These are phyloP conservation scores for Urophycis tenuis DNA, from an alignment of 2,797 vertebrate species.

Conservation along the genomic window DNA sequence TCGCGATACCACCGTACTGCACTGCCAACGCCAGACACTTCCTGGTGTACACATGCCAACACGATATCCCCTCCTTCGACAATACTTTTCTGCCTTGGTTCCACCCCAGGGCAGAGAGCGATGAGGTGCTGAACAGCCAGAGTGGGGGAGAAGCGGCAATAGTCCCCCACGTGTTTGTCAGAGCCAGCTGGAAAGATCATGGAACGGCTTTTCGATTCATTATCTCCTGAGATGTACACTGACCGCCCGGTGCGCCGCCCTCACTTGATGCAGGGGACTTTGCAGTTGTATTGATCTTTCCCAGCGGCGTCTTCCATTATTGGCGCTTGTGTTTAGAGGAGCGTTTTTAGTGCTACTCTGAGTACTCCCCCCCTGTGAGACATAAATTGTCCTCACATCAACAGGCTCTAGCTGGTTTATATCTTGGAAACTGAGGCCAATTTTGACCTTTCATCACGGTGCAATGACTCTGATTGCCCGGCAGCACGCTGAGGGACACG, in stretches of 20 bases:
- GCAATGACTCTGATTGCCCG: conserved; percentile 52
- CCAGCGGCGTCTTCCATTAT: conserved; percentile 66
- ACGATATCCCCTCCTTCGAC: conserved; percentile 4
- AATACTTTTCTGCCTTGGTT: neutral
- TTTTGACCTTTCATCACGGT: conserved; percentile 44
- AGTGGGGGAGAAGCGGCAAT: conserved; percentile 49
- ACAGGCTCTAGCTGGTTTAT: conserved; percentile 31
- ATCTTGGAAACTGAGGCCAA: conserved; percentile 62
- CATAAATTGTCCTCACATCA: conserved; percentile 42
- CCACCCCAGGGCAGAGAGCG: conserved; percentile 47
- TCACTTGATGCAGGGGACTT: neutral
- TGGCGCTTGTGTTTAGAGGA: conserved; percentile 28
- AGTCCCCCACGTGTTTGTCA: conserved; percentile 48
- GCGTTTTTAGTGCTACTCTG: conserved; percentile 53
- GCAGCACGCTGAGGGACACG: conserved; percentile 34
- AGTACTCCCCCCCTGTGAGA: conserved; percentile 56
- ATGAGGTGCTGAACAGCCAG: conserved; percentile 47
- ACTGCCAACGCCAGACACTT: neutral
- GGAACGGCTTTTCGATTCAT: conserved; percentile 37
- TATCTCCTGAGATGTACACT: conserved; percentile 39
- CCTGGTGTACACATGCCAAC: conserved; percentile 41
- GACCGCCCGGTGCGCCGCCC: neutral
- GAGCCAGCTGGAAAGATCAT: conserved; percentile 52
- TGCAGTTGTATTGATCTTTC: conserved; percentile 38
- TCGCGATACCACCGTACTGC: conserved; percentile 62